These are phyloP conservation scores for Sericinus montela DNA, from an alignment of 2,888 invertebrate species.

Conservation along the genomic window DNA sequence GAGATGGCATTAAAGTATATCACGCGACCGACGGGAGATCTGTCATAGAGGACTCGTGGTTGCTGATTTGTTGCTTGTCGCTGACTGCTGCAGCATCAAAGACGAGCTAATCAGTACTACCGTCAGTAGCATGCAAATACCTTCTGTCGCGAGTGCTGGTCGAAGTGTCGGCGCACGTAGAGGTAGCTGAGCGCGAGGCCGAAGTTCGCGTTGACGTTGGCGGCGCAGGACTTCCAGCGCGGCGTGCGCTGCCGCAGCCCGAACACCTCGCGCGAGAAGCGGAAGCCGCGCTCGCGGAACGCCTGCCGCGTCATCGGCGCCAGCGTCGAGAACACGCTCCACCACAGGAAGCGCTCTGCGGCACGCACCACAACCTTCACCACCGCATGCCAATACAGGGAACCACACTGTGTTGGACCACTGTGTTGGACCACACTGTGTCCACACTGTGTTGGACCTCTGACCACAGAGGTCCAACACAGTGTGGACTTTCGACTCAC, in stretches of 20 bases:
- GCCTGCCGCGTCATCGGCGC: conserved; percentile 79
- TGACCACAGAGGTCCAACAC: no score
- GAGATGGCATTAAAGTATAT: no score
- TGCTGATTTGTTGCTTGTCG: no score
- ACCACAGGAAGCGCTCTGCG: conserved; percentile 86
- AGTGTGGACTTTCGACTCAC: no score
- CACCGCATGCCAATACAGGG: no score
- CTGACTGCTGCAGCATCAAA: no score
- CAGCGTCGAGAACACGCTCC: conserved; percentile 83
- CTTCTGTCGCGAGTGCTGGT: conserved; percentile 78
- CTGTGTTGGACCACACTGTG: no score
- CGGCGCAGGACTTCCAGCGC: conserved; percentile 82
- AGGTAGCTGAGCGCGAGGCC: conserved; percentile 83
- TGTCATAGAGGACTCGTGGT: no score
- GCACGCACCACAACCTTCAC: neutral
- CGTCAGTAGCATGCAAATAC: conserved; percentile 38
- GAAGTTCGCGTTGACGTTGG: conserved; percentile 82
- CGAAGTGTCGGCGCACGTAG: conserved; percentile 81
- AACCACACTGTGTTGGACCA: no score
- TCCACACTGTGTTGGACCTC: no score
- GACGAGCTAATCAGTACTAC: no score
- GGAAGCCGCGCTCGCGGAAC: conserved; percentile 81
- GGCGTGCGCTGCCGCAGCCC: conserved; percentile 82
- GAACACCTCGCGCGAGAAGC: conserved; percentile 82
- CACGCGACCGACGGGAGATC: no score